Evolutionary conservation across 2,888 invertebrate species (phyloP), one percentile per base, ranked within the genome.

Genomic region (Nasonovia ribisnigri): DNA sequence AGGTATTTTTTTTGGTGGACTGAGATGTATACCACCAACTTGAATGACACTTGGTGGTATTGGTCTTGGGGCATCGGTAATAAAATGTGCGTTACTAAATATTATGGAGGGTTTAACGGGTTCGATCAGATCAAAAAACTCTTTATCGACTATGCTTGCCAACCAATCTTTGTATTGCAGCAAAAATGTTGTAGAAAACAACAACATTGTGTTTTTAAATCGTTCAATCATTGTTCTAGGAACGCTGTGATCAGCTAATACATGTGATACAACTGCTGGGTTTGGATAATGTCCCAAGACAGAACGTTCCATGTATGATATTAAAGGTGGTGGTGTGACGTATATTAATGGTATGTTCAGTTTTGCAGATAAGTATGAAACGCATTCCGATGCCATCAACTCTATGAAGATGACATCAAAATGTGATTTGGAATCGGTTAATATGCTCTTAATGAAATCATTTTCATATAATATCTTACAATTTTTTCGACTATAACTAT

Each of bases 321-420:
- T 48, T 3, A 90, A 13, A 3, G 90, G 90, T 1, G 77, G 77
- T 13, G 77, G 77, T 10, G 42, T 77, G 26, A 77, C 42, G 77
- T 90, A 84, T 13, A 90, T 42, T 24, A 90, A 29, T 3, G 77
- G 90, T 26, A 90, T 3, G 13, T 36, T 3, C 2, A 90, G 16
- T 36, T 36, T 51, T 11, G 13, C 77, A 5, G 77, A 48, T 36
- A 90, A 48, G 16, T 42, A 90, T 26, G 90, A 77, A 5, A 51
- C 36, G 42, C 77, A 90, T 16, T 90, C 90, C 13, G 90, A 90
- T 8, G 77, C 90, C 77, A 51, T 77, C 24, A 51, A 26, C 16
- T 90, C 90, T 29, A 84, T 36, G 29, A 90, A 2, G 13, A 90
- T 16, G 26, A 42, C 51, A 48, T 90, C 90, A 24, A 90, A 90